phyloP scores from a whole-genome alignment of 2,113 vertebrate genomes.

The Sceloporus tristichus region DNA sequence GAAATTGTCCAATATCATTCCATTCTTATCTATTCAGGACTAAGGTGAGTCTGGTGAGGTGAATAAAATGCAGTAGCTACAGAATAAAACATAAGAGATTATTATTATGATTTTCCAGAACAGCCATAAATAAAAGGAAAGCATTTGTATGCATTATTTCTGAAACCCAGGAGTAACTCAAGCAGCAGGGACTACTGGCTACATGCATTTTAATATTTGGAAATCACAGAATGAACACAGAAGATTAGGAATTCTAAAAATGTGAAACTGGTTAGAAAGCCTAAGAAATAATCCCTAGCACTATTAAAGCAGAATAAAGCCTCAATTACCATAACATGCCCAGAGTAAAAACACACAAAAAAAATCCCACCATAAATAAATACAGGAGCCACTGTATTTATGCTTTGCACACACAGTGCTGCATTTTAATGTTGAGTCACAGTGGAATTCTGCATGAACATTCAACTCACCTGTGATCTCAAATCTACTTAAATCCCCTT shows the following conservation, averaged over 20 bases:
- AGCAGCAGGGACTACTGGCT: not conserved
- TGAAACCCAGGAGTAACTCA: not conserved
- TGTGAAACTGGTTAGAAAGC: not conserved
- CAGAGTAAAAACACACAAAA: not conserved
- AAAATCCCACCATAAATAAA: not conserved
- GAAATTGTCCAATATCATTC: too few species aligned
- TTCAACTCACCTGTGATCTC: constrained; percentile 18
- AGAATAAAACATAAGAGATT: not conserved
- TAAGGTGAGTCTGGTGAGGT: not conserved
- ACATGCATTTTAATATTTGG: not conserved
- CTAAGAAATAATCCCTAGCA: not conserved
- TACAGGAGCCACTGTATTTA: constrained; percentile 13
- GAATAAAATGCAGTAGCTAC: not conserved
- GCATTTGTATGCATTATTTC: not conserved
- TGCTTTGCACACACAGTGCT: constrained; percentile 6
- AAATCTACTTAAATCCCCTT: constrained; percentile 24
- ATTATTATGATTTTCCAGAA: not conserved
- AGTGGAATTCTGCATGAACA: constrained; percentile 14
- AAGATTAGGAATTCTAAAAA: constrained; percentile 13
- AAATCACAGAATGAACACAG: constrained; percentile 10
- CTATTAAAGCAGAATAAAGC: constrained; percentile 19
- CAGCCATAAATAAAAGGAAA: not conserved
- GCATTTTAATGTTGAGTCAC: not conserved
- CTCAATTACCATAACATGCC: constrained; percentile 27
- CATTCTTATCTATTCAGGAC: too few species aligned